Base-by-base conservation (phyloP, 2,888 invertebrate genomes). In the Tipula lateralis region DNA sequence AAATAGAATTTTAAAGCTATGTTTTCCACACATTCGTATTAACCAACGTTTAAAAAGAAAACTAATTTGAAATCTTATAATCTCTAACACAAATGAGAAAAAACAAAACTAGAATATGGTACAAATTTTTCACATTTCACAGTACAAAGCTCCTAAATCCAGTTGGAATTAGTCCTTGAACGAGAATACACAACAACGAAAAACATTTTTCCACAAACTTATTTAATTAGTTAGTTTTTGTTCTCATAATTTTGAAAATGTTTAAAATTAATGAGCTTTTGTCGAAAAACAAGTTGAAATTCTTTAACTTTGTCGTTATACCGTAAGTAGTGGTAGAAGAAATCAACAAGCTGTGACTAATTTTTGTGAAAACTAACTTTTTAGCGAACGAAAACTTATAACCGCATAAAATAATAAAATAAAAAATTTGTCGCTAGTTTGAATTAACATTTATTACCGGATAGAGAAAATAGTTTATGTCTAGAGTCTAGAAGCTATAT, bases 301-400 rank as follows among this genome's bases (percentile, higher is more conserved):
- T 24, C 66, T 66, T 66, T 66, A 66, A 66, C 66, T 66, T 66
- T 66, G 66, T 66, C 66, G 19, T 12, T 66, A 24, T 24, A 66
- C 2, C 66, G 24, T 66, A 66, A 66, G 66, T 24, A 66, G 24
- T 66, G 4, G 66, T 24, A 66, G 24, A 66, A 66, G 24, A 66
- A 66, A 66, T 66, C 24, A 66, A 66, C 66, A 66, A 66, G 66
- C 66, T 66, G 66, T 66, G 66, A 66, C 66, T 66, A 66, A 66
- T 66, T 66, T 66, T 66, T 24, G 13, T 19, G 66, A 66, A 44
- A 66, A 66, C 66, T 66, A 66, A 66, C 66, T 66, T 66, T 66
- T 66, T 66, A 24, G 66, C 66, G 66, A 24, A 66, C 24, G 1
- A 66, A 66, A 66, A 24, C 9, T 66, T 66, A 13, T 66, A 44